Evolutionary conservation across 2,797 vertebrate species (phyloP).

Genomic region (Brotula barbata): DNA sequence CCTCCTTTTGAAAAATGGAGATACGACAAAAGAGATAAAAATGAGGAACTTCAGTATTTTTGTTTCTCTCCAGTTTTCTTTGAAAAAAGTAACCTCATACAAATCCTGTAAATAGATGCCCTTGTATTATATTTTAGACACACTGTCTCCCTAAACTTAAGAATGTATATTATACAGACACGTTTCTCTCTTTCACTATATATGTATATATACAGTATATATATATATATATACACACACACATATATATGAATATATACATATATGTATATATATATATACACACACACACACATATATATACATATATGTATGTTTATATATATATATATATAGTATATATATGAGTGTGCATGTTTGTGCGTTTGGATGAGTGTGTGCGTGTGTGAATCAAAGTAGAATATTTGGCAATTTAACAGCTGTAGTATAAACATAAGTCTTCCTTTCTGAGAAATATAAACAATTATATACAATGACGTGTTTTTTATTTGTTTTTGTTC

Average conservation of each 20-base stretch:
- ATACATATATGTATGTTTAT: slow-evolving; percentile 42
- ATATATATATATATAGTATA: slow-evolving; percentile 66
- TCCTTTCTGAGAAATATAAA: slow-evolving; percentile 82
- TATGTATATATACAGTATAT: slow-evolving; percentile 59
- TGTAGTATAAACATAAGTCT: slow-evolving; percentile 86
- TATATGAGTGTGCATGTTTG: slow-evolving; percentile 57
- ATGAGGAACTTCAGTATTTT: slow-evolving; percentile 78
- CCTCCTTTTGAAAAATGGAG: slow-evolving; percentile 80
- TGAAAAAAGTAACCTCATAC: slow-evolving; percentile 86
- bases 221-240: slow-evolving; percentile 52
- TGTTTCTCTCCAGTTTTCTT: slow-evolving; percentile 76
- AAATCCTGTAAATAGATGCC: slow-evolving; percentile 86
- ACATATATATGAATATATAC: slow-evolving; percentile 59
- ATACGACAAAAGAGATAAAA: slow-evolving; percentile 77
- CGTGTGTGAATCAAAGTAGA: slow-evolving; percentile 75
- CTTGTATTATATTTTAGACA: slow-evolving; percentile 94
- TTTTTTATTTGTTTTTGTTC: slow-evolving; percentile 44
- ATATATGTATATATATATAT: slow-evolving; percentile 56
- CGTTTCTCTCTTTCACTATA: slow-evolving; percentile 62
- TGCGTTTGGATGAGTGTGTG: slow-evolving; percentile 50
- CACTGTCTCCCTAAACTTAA: slow-evolving; percentile 86
- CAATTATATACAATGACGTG: slow-evolving; percentile 70
- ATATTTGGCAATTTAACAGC: slow-evolving; percentile 82
- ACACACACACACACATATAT: slow-evolving; percentile 50
- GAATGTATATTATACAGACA: slow-evolving; percentile 89